phyloP scores from a whole-genome alignment of 2,113 vertebrate genomes.

The Pseudopodoces humilis region DNA sequence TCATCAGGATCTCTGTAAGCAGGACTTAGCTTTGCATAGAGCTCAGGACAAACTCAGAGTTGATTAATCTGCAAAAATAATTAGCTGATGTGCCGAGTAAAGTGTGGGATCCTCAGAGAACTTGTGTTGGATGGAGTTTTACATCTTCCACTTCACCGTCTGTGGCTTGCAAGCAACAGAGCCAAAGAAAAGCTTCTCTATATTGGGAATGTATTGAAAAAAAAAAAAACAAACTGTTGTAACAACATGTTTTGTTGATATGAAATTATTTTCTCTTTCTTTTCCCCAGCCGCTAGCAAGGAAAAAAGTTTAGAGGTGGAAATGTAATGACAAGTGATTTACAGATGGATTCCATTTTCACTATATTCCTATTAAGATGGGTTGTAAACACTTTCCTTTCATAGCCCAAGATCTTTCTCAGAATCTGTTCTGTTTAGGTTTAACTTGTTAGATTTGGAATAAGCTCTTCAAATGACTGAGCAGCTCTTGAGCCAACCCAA shows the following conservation, averaged over 20 bases:
- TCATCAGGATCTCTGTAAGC: neutral
- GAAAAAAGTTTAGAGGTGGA: neutral
- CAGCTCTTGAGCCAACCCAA: neutral
- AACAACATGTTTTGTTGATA: neutral
- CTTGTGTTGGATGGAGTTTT: neutral
- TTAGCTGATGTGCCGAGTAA: neutral
- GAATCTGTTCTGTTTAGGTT: neutral
- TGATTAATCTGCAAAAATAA: slow-evolving; percentile 8
- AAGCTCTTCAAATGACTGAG: neutral
- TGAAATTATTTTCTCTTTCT: neutral
- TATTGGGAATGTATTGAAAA: neutral
- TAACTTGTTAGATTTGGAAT: neutral
- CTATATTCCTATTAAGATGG: neutral
- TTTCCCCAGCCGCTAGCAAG: neutral
- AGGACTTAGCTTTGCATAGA: neutral
- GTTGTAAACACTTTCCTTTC: neutral
- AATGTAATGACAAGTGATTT: neutral
- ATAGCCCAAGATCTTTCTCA: neutral
- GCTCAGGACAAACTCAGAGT: neutral
- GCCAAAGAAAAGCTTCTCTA: neutral
- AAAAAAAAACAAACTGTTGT: neutral
- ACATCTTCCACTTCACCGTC: neutral
- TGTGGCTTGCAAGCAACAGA: neutral
- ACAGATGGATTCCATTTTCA: neutral
- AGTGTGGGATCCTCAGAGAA: neutral